Conservation (phyloP, 2,888 invertebrate genomes). For the Hyposoter dolosus region DNA sequence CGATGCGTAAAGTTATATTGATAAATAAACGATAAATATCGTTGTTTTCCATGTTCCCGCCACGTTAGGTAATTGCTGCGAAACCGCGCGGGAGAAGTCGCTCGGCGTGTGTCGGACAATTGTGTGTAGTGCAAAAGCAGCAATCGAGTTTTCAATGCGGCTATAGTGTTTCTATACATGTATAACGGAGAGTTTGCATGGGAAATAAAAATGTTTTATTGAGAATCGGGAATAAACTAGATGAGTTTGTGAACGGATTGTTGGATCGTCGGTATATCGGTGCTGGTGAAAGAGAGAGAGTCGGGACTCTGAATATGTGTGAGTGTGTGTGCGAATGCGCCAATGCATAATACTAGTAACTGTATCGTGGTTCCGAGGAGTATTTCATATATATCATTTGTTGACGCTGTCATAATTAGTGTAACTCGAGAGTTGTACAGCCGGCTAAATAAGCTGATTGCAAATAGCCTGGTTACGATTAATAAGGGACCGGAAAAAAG, state of each 20-base stretch:
- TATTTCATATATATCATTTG: slow-evolving; percentile 82
- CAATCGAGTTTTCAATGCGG: slow-evolving; percentile 15
- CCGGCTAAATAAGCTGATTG: slow-evolving; percentile 68
- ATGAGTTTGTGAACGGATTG: slow-evolving; percentile 40
- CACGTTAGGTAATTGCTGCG: slow-evolving; percentile 18
- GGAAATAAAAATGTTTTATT: not conserved
- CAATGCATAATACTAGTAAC: slow-evolving; percentile 79
- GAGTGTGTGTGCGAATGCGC: slow-evolving; percentile 77
- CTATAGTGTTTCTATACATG: slow-evolving; percentile 5
- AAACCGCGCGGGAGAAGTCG: slow-evolving; percentile 14
- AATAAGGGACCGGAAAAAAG: slow-evolving; percentile 26
- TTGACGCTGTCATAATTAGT: slow-evolving; percentile 81
- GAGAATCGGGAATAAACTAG: not conserved
- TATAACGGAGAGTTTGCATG: slow-evolving; percentile 16
- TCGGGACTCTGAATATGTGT: slow-evolving; percentile 47
- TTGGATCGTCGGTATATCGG: slow-evolving; percentile 2
- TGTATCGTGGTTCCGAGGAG: slow-evolving; percentile 76
- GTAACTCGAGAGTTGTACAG: slow-evolving; percentile 71
- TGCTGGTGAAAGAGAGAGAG: slow-evolving; percentile 27
- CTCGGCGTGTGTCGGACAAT: not conserved
- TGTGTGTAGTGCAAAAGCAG: not conserved
- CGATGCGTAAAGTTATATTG: not conserved
- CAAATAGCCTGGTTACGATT: slow-evolving; percentile 6
- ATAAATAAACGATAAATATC: not conserved
- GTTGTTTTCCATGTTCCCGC: slow-evolving; percentile 20